These are phyloP conservation scores for Bombylius discolor DNA, from an alignment of 2,888 invertebrate species.

Conservation along the genomic window DNA sequence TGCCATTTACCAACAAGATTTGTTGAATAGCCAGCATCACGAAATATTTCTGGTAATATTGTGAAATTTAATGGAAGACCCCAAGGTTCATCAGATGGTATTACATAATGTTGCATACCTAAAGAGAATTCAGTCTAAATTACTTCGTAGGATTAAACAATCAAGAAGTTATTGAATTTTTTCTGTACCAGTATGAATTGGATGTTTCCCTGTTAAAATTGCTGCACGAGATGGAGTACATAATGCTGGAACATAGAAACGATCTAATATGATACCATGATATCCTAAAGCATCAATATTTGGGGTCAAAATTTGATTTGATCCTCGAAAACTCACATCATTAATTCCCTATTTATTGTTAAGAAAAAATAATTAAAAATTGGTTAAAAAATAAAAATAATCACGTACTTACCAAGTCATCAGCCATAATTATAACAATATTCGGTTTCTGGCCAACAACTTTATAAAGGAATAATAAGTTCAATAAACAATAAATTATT, in stretches of 20 bases:
- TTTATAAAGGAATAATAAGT: neutral
- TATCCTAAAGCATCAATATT: slow-evolving; percentile 80
- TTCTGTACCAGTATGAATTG: slow-evolving; percentile 55
- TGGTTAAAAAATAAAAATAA: neutral
- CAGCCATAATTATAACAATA: neutral
- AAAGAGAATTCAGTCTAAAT: too few species aligned
- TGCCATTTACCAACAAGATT: slow-evolving; percentile 88
- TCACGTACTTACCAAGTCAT: neutral
- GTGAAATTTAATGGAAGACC: slow-evolving; percentile 55
- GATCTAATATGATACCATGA: slow-evolving; percentile 71
- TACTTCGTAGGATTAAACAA: too few species aligned
- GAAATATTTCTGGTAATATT: slow-evolving; percentile 53
- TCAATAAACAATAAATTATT: neutral
- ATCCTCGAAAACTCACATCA: slow-evolving; percentile 82
- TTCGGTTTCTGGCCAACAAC: neutral
- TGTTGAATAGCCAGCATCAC: slow-evolving; percentile 63
- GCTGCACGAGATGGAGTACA: slow-evolving; percentile 78
- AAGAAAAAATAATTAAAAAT: neutral
- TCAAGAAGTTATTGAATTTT: too few species aligned
- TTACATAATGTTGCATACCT: slow-evolving; percentile 62
- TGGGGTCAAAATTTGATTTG: slow-evolving; percentile 74
- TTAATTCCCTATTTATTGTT: slow-evolving; percentile 64
- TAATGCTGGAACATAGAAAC: slow-evolving; percentile 64
- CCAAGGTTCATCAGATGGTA: slow-evolving; percentile 53
- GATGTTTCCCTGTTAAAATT: slow-evolving; percentile 74